These are phyloP conservation scores for Dione vanillae DNA, from an alignment of 2,888 invertebrate genomes.

Conservation along the genomic window DNA sequence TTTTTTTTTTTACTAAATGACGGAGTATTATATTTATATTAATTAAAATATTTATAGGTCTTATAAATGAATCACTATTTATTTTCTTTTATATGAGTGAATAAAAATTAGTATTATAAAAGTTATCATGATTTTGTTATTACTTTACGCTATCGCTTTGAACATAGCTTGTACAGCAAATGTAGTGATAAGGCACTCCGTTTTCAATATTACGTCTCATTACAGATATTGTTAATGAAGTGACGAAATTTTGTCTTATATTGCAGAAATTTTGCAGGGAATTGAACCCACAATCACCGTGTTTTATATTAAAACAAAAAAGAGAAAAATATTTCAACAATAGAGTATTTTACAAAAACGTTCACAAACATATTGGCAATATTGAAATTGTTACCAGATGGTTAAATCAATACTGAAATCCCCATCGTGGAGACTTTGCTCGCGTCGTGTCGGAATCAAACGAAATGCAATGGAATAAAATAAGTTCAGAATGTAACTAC, in stretches of 20 bases:
- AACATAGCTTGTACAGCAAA: background rate
- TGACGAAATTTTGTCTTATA: background rate
- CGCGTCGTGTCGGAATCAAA: background rate
- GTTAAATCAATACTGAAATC: constrained; percentile 10
- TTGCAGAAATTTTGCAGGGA: background rate
- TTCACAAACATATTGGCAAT: background rate
- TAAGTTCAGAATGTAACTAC: constrained; percentile 4
- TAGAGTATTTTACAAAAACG: background rate
- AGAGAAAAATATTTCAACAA: background rate
- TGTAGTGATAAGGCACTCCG: background rate
- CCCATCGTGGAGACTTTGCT: background rate
- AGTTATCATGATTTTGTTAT: no score
- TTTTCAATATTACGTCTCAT: background rate
- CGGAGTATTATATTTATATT: no score
- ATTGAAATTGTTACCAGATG: constrained; percentile 17
- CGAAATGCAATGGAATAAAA: constrained; percentile 14
- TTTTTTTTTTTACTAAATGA: background rate
- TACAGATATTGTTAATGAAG: background rate
- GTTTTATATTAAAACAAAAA: no score
- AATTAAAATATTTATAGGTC: no score
- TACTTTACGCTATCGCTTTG: no score
- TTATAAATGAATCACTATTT: no score
- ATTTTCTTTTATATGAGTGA: no score
- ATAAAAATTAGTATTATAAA: no score
- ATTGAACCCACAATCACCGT: background rate